Base-by-base conservation (phyloP, 2,888 invertebrate species). In the Cylindroiulus punctatus region DNA sequence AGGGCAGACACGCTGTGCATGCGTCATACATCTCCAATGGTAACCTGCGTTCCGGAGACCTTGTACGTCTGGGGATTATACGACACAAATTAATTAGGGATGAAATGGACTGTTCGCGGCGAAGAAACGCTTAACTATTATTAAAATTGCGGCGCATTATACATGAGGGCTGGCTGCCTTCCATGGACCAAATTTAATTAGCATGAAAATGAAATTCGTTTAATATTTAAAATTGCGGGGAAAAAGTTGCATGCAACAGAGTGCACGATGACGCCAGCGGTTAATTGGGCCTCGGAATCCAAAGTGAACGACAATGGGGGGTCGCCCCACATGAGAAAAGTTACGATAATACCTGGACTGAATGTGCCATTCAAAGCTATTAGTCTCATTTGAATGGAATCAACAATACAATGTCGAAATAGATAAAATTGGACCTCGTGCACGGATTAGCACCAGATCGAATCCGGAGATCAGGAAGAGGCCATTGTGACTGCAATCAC, bases 201-300 rank as follows among this genome's bases (percentile, higher is more conserved):
- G 76, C 76, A 76, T 76, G 76, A 76, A 76, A 76, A 76, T 76
- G 76, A 76, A 76, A 76, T 76, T 76, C 76, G 76, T 76, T 76
- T 76, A 76, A 76, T 76, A 76, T 76, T 76, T 76, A 76, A 76
- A 76, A 76, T 36, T 30, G 76, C 26, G 30, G 14, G 76, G 26
- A 0, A 10, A 26, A 26, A 76, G 57, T 22, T 22, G 57, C 57
- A 26, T 65, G 57, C 57, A 65, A 65, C 57, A 65, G 57, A 65
- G 57, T 76, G 65, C 26, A 65, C 65, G 22, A 19, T 57, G 57
- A 57, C 57, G 57, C n/a, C 57, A 57, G 57, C n/a, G 57, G 57
- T 65, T 65, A 65, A 65, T 65, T 65, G 22, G 57, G 57, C 57
- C 19, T 8, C 57, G 26, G 57, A 26, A 65, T 22, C n/a, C 57